Percentiles rank a stretch among this genome's conserved stretches.
These are phyloP conservation scores for Aethina tumida DNA, from an alignment of 1,140 invertebrate species.

Conservation along the genomic window DNA sequence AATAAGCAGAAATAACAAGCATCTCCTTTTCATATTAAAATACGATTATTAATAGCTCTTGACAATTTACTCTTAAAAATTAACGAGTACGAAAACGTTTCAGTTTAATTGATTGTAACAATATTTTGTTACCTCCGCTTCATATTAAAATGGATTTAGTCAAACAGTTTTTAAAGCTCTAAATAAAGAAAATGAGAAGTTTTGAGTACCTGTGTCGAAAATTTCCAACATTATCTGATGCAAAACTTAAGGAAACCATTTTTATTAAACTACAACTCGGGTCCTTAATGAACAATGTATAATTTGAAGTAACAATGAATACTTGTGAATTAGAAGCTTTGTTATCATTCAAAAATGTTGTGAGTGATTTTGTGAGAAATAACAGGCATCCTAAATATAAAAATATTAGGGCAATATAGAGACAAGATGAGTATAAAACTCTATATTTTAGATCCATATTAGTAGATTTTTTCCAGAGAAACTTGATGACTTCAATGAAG, in stretches of 20 bases:
- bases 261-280: slow-evolving; percentile 26
- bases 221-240: slow-evolving; percentile 17
- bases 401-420: slow-evolving; percentile 11
- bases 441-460: slow-evolving; percentile 4
- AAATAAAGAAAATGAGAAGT: slow-evolving; percentile 23
- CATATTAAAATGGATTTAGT: slow-evolving; percentile 34
- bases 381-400: slow-evolving; percentile 16
- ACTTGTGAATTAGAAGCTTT: slow-evolving; percentile 12
- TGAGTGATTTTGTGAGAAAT: slow-evolving; percentile 13
- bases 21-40: too few species aligned
- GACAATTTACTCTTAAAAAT: too few species aligned
- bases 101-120: slow-evolving; percentile 26
- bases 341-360: slow-evolving; percentile 10
- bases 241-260: slow-evolving; percentile 25
- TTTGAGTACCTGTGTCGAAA: slow-evolving; percentile 27
- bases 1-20: too few species aligned
- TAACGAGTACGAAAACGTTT: too few species aligned
- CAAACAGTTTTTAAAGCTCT: slow-evolving; percentile 35
- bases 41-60: too few species aligned
- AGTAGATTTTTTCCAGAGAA: not conserved
- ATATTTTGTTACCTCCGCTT: slow-evolving; percentile 30
- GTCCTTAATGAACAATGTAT: slow-evolving; percentile 15
- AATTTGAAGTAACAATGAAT: slow-evolving; percentile 14
- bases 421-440: slow-evolving; percentile 5
- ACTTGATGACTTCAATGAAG: not conserved